phyloP scores from a whole-genome alignment of 1,140 invertebrate species.

The Drosophila nasuta region DNA sequence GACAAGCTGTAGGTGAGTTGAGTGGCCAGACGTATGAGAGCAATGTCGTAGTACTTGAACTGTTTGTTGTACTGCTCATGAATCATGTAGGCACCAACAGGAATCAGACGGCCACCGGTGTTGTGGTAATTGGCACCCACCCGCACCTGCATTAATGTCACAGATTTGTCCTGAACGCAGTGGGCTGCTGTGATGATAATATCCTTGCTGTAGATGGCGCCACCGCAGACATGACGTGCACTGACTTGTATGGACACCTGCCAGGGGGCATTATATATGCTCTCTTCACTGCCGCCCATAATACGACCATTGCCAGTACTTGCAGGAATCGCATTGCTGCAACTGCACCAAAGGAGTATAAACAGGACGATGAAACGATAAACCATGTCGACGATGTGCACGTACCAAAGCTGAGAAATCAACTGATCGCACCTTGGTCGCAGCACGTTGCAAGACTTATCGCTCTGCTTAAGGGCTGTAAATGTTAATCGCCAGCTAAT shows the following conservation, averaged over 20 bases:
- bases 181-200: constrained; percentile 87
- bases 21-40: constrained; percentile 84
- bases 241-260: constrained; percentile 86
- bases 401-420: constrained; percentile 11
- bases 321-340: not conserved
- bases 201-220: constrained; percentile 85
- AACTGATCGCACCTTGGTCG: constrained; percentile 42
- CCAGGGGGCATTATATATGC: constrained; percentile 86
- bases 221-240: constrained; percentile 86
- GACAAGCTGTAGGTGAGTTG: constrained; percentile 48
- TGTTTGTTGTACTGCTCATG: constrained; percentile 54
- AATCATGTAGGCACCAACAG: constrained; percentile 40
- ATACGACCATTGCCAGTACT: constrained; percentile 74
- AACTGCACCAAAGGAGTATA: constrained; percentile 1
- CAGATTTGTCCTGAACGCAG: constrained; percentile 84
- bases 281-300: constrained; percentile 86
- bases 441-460: constrained; percentile 32
- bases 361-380: not conserved
- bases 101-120: constrained; percentile 49
- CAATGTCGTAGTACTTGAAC: constrained; percentile 85
- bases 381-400: constrained; percentile 17
- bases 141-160: constrained; percentile 62
- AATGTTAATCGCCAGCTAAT: constrained; percentile 66
- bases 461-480: constrained; percentile 45
- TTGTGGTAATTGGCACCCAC: constrained; percentile 68